Percentiles rank a stretch among this genome's conserved stretches.
phyloP scores from a whole-genome alignment of 2,113 vertebrate genomes.

The Engystomops pustulosus region DNA sequence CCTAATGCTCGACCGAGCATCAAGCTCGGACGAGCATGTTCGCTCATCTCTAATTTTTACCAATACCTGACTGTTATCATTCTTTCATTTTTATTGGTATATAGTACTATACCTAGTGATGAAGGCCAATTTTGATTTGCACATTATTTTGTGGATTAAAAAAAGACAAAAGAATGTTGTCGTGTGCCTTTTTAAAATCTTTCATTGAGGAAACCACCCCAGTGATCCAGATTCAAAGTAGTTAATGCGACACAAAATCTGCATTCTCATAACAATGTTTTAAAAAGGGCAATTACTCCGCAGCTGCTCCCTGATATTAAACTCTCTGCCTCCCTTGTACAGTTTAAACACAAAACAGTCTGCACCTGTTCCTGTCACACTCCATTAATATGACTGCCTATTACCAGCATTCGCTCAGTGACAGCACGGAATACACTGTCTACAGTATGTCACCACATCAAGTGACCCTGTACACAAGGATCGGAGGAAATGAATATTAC shows the following conservation, averaged over 20 bases:
- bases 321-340: conserved; percentile 56
- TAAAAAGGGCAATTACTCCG: conserved; percentile 66
- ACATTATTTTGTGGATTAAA: too few species aligned
- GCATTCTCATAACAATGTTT: conserved; percentile 65
- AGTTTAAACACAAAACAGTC: conserved; percentile 61
- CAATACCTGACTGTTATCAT: too few species aligned
- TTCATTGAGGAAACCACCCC: background rate
- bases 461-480: background rate
- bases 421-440: background rate
- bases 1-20: too few species aligned
- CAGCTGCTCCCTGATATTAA: conserved; percentile 66
- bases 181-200: too few species aligned
- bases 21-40: too few species aligned
- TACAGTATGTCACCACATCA: background rate
- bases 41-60: too few species aligned
- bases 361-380: conserved; percentile 64
- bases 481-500: background rate
- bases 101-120: too few species aligned
- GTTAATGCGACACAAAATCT: conserved; percentile 23
- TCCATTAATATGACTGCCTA: conserved; percentile 59
- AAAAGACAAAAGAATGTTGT: too few species aligned
- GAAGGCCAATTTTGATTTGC: too few species aligned
- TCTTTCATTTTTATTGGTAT: too few species aligned
- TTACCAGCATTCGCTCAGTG: conserved; percentile 15
- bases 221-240: background rate